Conservation (phyloP, 2,113 vertebrate species). For the Chaetorhynchus papuensis region DNA sequence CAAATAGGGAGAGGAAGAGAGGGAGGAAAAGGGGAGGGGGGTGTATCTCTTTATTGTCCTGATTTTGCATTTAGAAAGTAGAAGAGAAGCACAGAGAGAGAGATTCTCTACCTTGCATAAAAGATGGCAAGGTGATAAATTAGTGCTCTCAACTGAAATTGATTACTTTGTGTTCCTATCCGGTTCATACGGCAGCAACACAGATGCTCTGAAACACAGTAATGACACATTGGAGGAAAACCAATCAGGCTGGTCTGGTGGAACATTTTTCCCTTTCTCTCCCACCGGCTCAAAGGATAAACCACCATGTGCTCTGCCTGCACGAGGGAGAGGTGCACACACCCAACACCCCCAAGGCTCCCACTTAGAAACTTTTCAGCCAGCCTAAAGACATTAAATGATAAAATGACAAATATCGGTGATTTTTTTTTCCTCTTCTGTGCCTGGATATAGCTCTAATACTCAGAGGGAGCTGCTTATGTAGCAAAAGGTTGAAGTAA, state of each 20-base stretch:
- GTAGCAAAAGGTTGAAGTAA: conserved; percentile 3
- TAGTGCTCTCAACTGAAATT: conserved; percentile 95
- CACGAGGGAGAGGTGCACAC: neutral
- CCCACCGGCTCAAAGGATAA: neutral
- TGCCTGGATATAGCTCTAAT: neutral
- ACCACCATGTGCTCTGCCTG: neutral
- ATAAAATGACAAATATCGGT: conserved; percentile 56
- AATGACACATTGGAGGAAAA: conserved; percentile 88
- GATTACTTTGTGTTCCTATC: conserved; percentile 91
- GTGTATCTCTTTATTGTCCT: conserved; percentile 1
- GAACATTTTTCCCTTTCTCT: neutral
- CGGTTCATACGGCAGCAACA: conserved; percentile 88
- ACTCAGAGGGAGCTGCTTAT: neutral
- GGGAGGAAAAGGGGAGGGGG: neutral
- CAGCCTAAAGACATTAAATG: neutral
- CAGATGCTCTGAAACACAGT: conserved; percentile 90
- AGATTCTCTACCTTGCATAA: conserved; percentile 79
- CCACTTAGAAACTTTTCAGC: neutral
- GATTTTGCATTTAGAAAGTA: conserved; percentile 11
- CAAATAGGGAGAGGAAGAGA: neutral
- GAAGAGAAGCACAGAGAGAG: conserved; percentile 32
- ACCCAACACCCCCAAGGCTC: neutral
- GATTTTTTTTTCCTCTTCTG: neutral
- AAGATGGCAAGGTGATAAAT: conserved; percentile 98
- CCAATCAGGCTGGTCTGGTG: conserved; percentile 56